Base-by-base conservation (phyloP, 1,140 invertebrate species). In the Mylabris phalerata region DNA sequence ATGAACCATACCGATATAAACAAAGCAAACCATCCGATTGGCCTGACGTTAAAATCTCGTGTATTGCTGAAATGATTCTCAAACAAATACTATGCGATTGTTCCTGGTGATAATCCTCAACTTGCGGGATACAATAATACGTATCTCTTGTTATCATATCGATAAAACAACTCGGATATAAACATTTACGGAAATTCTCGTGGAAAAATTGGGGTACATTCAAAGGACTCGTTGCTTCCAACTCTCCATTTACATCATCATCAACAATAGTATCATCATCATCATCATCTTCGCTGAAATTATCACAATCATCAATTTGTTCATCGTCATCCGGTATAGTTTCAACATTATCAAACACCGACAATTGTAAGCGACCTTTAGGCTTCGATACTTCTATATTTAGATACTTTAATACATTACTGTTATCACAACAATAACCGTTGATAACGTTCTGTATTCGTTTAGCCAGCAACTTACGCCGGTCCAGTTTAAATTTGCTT, bases 41-140 rank as follows among this genome's bases (percentile, higher is more conserved):
- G 45, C 70, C 52, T 48, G 65, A 61, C 41, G 73, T 66, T 10
- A 79, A 73, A 1, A 93, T 67, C 51, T 74, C 56, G 82, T 83
- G 75, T 83, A 90, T 42, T 83, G 79, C 79, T 65, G 76, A 73
- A 39, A 92, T 65, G 44, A 93, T 82, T 9, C 82, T 77, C 47
- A 85, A 68, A 38, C 82, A 78, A 59, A 83, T 79, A 13, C 75
- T 59, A 61, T 84, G 82, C n/a, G 84, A 78, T 57, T 86, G 80
- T 5, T 77, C 70, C 25, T 78, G 71, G 3, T 68, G 68, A 63
- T 82, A 80, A 65, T 89, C 79, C 73, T 93, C 90, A 7, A 91
- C 79, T 77, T 92, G 89, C 10, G 84, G 81, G 24, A 77, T 78
- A 59, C 83, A 83, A 60, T 90, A 81, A 64, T 86, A 83, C 43